These are phyloP conservation scores for Oryzias melastigma DNA, from an alignment of 2,113 vertebrate genomes.

Conservation along the genomic window DNA sequence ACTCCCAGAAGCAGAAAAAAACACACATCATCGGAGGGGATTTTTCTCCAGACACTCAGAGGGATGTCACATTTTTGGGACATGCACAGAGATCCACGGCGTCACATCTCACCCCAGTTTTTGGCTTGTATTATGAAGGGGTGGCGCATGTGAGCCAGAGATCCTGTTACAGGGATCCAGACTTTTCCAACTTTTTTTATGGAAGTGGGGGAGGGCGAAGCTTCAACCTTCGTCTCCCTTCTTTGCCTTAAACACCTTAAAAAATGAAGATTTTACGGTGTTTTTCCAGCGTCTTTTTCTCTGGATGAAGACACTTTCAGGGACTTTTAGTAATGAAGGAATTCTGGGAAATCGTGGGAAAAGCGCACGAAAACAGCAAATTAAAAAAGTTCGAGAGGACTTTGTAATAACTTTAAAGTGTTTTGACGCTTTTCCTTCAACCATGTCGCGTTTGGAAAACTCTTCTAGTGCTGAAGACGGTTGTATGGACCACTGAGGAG, in stretches of 20 bases:
- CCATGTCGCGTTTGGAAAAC: conserved; percentile 46
- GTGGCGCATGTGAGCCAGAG: conserved; percentile 64
- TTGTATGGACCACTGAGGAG: background rate
- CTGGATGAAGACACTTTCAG: background rate
- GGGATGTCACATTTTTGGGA: conserved; percentile 15
- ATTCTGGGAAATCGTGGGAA: conserved; percentile 12
- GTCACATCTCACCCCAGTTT: conserved; percentile 30
- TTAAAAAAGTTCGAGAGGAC: conserved; percentile 48
- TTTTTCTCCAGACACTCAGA: conserved; percentile 13
- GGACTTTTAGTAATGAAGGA: conserved; percentile 28
- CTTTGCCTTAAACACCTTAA: conserved; percentile 12
- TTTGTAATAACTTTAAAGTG: conserved; percentile 33
- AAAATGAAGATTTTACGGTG: conserved; percentile 6
- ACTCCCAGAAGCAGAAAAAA: conserved; percentile 17
- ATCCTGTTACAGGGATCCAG: conserved; percentile 78
- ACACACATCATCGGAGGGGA: conserved; percentile 1
- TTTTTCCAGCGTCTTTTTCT: background rate
- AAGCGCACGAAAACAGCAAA: conserved; percentile 40
- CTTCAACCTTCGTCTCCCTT: conserved; percentile 50
- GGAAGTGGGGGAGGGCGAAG: conserved; percentile 76
- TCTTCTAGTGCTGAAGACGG: background rate
- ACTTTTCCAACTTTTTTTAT: conserved; percentile 72
- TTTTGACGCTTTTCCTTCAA: conserved; percentile 8
- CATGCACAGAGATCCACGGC: background rate
- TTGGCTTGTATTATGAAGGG: conserved; percentile 45